phyloP scores from a whole-genome alignment of 2,888 invertebrate genomes.

The Plagiodera versicolora region DNA sequence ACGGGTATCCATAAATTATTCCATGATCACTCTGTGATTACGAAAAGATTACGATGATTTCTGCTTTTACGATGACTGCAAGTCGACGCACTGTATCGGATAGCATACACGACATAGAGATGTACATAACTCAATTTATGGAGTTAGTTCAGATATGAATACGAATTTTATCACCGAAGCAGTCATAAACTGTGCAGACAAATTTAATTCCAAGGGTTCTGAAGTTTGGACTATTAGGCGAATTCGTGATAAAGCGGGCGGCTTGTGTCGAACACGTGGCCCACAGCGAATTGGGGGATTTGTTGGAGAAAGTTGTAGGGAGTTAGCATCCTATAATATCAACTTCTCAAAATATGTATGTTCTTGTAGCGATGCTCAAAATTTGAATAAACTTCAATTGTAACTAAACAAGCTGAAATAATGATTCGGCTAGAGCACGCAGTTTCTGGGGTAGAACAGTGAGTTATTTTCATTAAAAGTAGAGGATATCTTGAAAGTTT shows the following conservation, averaged over 20 bases:
- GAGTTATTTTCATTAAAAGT: too few species aligned
- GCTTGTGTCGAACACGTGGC: not conserved
- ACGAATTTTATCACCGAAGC: not conserved
- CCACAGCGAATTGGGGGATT: not conserved
- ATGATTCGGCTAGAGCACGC: too few species aligned
- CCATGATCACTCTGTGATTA: too few species aligned
- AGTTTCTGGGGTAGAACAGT: too few species aligned
- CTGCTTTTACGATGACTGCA: not conserved
- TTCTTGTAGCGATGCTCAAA: not conserved
- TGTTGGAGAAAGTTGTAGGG: not conserved
- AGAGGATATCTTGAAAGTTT: too few species aligned
- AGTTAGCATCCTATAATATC: not conserved
- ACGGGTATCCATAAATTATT: too few species aligned
- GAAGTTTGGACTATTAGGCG: not conserved
- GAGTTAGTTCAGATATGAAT: not conserved
- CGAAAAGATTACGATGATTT: too few species aligned
- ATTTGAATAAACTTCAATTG: too few species aligned
- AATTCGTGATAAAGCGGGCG: not conserved
- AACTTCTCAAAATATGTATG: not conserved
- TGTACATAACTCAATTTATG: not conserved
- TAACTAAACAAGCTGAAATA: too few species aligned
- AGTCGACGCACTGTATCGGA: not conserved
- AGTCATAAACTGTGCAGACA: conserved; percentile 1
- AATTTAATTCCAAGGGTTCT: not conserved
- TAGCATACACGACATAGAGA: not conserved